phyloP scores from a whole-genome alignment of 37 sponge, comb jelly and placozoan species.

The Aphrocallistes beatrix region DNA sequence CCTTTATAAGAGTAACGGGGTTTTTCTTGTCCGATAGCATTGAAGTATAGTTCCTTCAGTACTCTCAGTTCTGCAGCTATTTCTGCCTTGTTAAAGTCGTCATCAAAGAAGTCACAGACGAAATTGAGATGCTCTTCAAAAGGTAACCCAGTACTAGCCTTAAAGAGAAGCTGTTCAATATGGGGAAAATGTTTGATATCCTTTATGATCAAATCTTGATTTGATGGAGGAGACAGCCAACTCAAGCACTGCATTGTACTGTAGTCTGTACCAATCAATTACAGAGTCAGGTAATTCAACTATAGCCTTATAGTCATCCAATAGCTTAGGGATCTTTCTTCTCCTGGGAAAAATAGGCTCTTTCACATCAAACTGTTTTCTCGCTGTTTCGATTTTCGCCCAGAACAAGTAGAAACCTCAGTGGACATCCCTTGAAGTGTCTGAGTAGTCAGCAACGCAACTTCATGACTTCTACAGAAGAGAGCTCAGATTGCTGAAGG shows the following conservation, averaged over 20 bases:
- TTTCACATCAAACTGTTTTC: constrained; percentile 36
- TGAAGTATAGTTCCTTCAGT: too few relatives aligned
- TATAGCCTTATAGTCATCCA: constrained; percentile 38
- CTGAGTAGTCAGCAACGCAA: constrained; percentile 18
- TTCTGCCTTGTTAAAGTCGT: neutral
- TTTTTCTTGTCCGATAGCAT: too few relatives aligned
- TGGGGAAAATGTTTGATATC: constrained; percentile 38
- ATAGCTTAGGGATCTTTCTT: constrained; percentile 34
- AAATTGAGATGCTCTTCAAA: constrained; percentile 28
- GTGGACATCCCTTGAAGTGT: constrained; percentile 16
- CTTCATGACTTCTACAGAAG: constrained; percentile 22
- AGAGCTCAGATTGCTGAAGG: neutral
- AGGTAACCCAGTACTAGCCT: constrained; percentile 27
- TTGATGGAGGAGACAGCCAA: constrained; percentile 23
- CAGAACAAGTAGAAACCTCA: constrained; percentile 51
- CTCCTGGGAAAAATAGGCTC: constrained; percentile 43
- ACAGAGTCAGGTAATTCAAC: too few relatives aligned
- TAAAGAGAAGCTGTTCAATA: constrained; percentile 45
- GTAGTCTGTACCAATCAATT: neutral
- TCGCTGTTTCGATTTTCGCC: constrained; percentile 35
- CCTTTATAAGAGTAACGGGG: too few relatives aligned
- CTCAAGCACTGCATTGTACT: constrained; percentile 17
- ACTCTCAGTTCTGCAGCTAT: too few relatives aligned
- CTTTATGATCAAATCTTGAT: too few relatives aligned
- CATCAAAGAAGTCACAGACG: constrained; percentile 28